Percentiles rank a stretch among this genome's conserved stretches.
Evolutionary conservation across 2,113 vertebrate species (phyloP).

Genomic region (Oplegnathus fasciatus): DNA sequence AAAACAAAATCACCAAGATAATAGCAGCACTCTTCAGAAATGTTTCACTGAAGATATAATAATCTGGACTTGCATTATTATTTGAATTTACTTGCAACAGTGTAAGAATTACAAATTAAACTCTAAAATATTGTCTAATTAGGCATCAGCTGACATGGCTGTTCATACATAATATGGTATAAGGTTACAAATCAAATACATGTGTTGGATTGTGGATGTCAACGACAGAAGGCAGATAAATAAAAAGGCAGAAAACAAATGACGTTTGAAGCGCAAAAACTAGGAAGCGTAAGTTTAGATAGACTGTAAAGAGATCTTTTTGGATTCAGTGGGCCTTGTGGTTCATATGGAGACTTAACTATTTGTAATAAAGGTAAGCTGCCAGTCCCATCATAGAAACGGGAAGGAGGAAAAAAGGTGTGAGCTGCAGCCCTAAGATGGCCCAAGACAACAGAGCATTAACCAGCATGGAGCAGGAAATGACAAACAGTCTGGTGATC

Average conservation of each 20-base stretch:
- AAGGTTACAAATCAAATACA: neutral
- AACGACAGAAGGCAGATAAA: slow-evolving; percentile 32
- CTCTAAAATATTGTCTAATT: neutral
- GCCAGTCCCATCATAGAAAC: slow-evolving; percentile 87
- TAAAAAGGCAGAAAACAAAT: slow-evolving; percentile 44
- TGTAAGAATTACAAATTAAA: slow-evolving; percentile 13
- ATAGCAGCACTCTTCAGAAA: slow-evolving; percentile 55
- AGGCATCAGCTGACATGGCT: slow-evolving; percentile 4
- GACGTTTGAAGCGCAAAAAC: neutral
- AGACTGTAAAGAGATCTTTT: neutral
- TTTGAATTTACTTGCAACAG: slow-evolving; percentile 18
- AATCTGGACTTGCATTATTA: slow-evolving; percentile 4
- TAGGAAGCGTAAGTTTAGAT: neutral
- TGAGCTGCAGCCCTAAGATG: slow-evolving; percentile 90
- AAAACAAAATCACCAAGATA: neutral
- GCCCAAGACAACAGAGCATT: slow-evolving; percentile 89
- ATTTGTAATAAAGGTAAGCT: slow-evolving; percentile 90
- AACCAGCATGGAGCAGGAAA: slow-evolving; percentile 94
- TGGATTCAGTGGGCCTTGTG: neutral
- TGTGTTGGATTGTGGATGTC: neutral
- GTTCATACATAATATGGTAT: neutral
- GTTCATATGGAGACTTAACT: slow-evolving; percentile 17
- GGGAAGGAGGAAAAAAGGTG: slow-evolving; percentile 87
- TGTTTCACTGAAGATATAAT: slow-evolving; percentile 15
- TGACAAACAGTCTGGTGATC: slow-evolving; percentile 94